These are phyloP conservation scores for Aricia artaxerxes DNA, from an alignment of 2,888 invertebrate genomes.

Conservation along the genomic window DNA sequence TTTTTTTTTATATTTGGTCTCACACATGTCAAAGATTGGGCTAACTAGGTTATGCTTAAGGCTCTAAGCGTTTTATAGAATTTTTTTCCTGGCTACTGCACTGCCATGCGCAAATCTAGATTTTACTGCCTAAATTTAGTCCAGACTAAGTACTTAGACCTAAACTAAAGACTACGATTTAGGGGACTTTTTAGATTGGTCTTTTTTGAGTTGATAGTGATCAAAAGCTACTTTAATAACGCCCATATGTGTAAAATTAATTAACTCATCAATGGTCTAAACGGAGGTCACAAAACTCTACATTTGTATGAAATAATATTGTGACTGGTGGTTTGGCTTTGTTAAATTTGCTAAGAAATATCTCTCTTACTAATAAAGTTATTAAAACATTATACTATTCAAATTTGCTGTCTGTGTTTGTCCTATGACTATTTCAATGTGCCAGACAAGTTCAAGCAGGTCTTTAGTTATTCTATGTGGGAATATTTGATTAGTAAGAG, in stretches of 20 bases:
- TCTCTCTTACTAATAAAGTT: background rate
- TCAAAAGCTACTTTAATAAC: background rate
- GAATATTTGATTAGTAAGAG: no score
- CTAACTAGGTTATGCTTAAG: conserved; percentile 30
- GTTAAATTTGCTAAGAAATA: background rate
- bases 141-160: conserved; percentile 24
- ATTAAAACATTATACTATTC: background rate
- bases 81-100: conserved; percentile 27
- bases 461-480: no score
- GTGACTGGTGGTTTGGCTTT: background rate
- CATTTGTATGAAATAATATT: background rate
- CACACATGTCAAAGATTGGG: conserved; percentile 71
- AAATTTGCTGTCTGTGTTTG: no score
- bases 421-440: no score
- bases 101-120: conserved; percentile 25
- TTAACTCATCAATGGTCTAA: background rate
- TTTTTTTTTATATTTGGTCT: conserved; percentile 65
- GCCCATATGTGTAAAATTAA: background rate
- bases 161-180: conserved; percentile 27
- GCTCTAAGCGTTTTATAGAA: conserved; percentile 29
- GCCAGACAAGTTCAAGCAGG: no score
- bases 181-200: conserved; percentile 3
- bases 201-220: background rate
- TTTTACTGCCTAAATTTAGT: conserved; percentile 27
- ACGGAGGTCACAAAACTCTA: background rate